A percentile compares a stretch with the other conserved stretches of the same genome.
phyloP scores from a whole-genome alignment of 2,888 invertebrate species.

The Sarcophaga variegata region DNA sequence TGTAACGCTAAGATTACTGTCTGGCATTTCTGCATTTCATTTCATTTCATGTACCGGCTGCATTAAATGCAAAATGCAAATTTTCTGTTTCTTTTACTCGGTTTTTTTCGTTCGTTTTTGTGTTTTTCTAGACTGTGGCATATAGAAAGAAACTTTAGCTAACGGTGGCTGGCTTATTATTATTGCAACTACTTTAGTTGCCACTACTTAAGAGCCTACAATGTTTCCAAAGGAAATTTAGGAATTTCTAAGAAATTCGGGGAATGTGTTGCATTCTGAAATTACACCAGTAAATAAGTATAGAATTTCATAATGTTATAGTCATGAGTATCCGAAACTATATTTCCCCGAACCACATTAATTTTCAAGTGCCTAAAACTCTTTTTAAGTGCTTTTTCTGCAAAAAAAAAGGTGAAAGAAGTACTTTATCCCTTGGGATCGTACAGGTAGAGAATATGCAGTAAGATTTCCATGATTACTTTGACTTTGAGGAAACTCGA shows the following conservation, averaged over 20 bases:
- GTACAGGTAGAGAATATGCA: too few species aligned
- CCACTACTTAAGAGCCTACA: constrained; percentile 39
- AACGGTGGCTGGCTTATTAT: constrained; percentile 63
- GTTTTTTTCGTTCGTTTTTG: constrained; percentile 50
- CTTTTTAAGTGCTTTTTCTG: too few species aligned
- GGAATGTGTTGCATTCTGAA: too few species aligned
- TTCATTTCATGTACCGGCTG: constrained; percentile 64
- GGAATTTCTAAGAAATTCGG: neutral
- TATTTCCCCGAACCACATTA: too few species aligned
- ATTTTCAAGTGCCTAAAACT: too few species aligned
- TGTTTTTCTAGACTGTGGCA: neutral
- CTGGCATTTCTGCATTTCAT: constrained; percentile 72
- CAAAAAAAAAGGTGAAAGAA: too few species aligned
- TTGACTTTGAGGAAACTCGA: too few species aligned
- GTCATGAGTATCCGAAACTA: too few species aligned
- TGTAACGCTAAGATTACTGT: constrained; percentile 74
- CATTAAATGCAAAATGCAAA: constrained; percentile 69
- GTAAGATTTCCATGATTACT: too few species aligned
- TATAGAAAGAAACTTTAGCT: constrained; percentile 58
- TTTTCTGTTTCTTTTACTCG: constrained; percentile 59
- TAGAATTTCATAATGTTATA: too few species aligned
- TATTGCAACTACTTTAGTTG: constrained; percentile 58
- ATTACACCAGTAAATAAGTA: too few species aligned
- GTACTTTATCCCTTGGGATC: too few species aligned
- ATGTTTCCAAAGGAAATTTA: constrained; percentile 22